phyloP scores from a whole-genome alignment of 2,113 vertebrate genomes.

The Promerops cafer region DNA sequence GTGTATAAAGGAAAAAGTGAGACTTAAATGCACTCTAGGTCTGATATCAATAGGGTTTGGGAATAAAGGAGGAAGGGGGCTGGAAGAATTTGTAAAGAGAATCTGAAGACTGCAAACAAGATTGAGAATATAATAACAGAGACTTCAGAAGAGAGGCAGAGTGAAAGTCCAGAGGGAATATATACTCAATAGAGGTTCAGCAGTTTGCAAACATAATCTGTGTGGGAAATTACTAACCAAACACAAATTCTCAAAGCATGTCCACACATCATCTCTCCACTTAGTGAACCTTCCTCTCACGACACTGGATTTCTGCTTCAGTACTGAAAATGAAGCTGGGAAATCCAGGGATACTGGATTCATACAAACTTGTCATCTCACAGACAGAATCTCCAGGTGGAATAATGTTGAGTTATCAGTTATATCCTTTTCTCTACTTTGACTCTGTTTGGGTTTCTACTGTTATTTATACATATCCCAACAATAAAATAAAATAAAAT shows the following conservation, averaged over 20 bases:
- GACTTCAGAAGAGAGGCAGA: neutral
- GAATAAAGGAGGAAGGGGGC: neutral
- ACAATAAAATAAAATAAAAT: neutral
- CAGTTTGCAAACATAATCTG: neutral
- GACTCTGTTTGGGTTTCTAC: neutral
- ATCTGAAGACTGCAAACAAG: neutral
- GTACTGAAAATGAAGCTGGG: neutral
- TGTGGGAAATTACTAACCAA: neutral
- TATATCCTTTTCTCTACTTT: neutral
- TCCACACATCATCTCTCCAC: neutral
- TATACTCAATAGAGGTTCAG: neutral
- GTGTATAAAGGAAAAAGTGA: neutral
- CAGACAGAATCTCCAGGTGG: neutral
- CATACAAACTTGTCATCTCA: neutral
- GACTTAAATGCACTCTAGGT: neutral
- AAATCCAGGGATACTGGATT: neutral
- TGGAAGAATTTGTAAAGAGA: neutral
- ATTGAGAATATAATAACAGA: neutral
- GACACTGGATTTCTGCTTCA: neutral
- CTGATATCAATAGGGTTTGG: slow-evolving; percentile 4
- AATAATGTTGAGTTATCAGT: neutral
- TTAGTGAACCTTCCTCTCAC: neutral
- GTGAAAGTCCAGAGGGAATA: neutral
- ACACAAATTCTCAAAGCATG: neutral
- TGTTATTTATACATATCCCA: neutral